Percentiles rank a stretch among this genome's conserved stretches.
phyloP scores from a whole-genome alignment of 1,140 invertebrate genomes.

The Dreissena polymorpha region DNA sequence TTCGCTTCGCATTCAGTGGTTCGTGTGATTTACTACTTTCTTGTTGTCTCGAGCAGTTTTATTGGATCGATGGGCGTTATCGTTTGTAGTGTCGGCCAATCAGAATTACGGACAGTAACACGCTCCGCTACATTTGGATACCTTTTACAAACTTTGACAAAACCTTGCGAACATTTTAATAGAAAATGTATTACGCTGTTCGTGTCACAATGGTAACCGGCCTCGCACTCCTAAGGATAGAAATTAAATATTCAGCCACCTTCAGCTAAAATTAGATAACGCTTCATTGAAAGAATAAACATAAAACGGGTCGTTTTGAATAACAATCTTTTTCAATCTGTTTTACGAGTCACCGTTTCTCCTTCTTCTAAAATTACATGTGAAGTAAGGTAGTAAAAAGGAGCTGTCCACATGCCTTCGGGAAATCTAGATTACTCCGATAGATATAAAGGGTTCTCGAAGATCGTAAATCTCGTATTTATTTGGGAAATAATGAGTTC shows the following conservation, averaged over 20 bases:
- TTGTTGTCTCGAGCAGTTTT: background rate
- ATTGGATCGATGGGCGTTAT: constrained; percentile 1
- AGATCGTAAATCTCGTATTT: background rate
- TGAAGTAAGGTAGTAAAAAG: background rate
- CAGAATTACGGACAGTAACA: background rate
- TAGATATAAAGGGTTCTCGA: background rate
- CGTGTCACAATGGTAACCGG: background rate
- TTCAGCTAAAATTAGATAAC: background rate
- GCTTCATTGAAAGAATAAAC: background rate
- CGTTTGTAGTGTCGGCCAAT: background rate
- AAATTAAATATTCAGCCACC: background rate
- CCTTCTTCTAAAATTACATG: background rate
- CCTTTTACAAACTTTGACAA: background rate
- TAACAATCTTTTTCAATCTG: background rate
- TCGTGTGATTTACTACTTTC: background rate
- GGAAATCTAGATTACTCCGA: background rate
- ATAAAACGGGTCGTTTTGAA: background rate
- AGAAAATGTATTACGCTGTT: background rate
- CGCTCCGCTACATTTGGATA: background rate
- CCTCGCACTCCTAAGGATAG: background rate
- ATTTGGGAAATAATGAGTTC: background rate
- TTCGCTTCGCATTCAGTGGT: background rate
- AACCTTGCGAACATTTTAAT: background rate
- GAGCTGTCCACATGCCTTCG: background rate
- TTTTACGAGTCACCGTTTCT: background rate